A percentile compares a stretch with the other conserved stretches of the same genome.
Evolutionary conservation across 2,113 vertebrate species (phyloP).

Genomic region (Corvus cornix): DNA sequence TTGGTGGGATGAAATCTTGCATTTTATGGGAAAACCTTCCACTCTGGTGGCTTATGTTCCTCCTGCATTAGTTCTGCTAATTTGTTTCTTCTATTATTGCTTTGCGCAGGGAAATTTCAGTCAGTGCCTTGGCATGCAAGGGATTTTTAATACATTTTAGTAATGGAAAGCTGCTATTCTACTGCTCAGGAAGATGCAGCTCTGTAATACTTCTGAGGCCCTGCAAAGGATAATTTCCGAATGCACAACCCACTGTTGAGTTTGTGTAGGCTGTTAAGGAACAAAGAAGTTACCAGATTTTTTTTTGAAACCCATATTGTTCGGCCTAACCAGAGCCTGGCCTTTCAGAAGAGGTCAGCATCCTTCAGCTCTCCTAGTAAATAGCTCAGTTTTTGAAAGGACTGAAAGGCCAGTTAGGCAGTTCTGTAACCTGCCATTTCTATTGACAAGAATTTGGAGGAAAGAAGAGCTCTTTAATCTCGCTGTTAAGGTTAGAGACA

Average conservation of each 20-base stretch:
- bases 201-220: neutral
- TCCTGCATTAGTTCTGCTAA: neutral
- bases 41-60: neutral
- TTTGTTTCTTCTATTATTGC: slow-evolving; percentile 7
- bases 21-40: neutral
- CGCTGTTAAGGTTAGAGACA: neutral
- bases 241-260: neutral
- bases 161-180: neutral
- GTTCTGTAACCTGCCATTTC: neutral
- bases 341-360: neutral
- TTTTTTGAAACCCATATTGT: neutral
- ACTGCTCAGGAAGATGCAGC: neutral
- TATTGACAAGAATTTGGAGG: neutral
- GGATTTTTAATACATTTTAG: slow-evolving; percentile 7
- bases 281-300: neutral
- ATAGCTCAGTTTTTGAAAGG: neutral
- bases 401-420: neutral
- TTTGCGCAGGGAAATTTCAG: neutral
- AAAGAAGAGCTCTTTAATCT: neutral
- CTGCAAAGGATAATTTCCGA: neutral
- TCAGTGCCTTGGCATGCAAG: neutral
- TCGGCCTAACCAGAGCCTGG: neutral
- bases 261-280: neutral
- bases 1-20: neutral
- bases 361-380: neutral